Conservation (phyloP, 2,888 invertebrate species). For the Eupithecia abbreviata region DNA sequence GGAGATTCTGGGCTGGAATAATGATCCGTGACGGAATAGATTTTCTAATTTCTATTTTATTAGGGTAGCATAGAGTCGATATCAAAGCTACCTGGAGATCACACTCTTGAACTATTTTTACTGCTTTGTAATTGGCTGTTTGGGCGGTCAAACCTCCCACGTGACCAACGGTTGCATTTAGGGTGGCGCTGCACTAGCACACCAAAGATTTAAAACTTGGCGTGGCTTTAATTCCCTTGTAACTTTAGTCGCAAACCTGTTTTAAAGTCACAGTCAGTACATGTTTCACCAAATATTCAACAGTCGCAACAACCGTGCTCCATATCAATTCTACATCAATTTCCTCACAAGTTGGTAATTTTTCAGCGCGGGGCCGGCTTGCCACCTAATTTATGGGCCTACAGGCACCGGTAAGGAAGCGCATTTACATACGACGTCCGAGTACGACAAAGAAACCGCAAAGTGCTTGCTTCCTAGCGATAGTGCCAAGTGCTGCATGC, state of each 20-base stretch:
- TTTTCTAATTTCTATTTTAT: no score
- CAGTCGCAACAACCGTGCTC: conserved; percentile 31
- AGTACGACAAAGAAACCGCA: conserved; percentile 69
- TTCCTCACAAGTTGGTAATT: conserved; percentile 73
- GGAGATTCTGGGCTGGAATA: not conserved
- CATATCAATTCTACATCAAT: conserved; percentile 55
- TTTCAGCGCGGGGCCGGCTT: conserved; percentile 73
- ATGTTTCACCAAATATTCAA: not conserved
- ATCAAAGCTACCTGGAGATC: no score
- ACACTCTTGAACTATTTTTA: no score
- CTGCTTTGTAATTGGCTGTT: no score
- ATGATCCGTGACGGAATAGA: not conserved
- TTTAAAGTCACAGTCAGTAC: not conserved
- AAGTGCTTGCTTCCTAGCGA: conserved; percentile 55
- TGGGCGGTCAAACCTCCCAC: no score
- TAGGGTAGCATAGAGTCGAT: no score
- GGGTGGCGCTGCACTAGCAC: no score
- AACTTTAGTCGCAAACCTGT: not conserved
- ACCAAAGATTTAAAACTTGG: not conserved
- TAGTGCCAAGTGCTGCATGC: conserved; percentile 60
- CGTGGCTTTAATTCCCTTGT: not conserved
- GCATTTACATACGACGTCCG: conserved; percentile 80
- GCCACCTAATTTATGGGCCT: conserved; percentile 76
- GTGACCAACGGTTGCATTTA: no score
- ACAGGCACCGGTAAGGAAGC: conserved; percentile 75